Conservation (phyloP, 1,140 invertebrate genomes). For the Drosophila bipectinata region DNA sequence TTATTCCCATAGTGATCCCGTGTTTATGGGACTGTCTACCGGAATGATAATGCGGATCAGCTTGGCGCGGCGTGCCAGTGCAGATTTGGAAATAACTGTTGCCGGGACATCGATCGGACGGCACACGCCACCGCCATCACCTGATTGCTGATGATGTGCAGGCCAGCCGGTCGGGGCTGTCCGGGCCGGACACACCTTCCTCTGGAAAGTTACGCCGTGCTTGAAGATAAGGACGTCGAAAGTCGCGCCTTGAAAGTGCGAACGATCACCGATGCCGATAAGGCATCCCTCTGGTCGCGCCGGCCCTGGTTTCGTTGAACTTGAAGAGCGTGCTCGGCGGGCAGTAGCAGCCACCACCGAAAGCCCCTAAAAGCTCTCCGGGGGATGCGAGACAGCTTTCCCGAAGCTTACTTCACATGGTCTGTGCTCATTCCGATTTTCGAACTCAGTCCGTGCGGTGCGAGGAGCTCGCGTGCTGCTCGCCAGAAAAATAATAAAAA, state of each 20-base stretch:
- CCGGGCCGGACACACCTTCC: constrained; percentile 37
- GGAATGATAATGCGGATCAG: constrained; percentile 21
- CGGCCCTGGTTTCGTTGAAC: constrained; percentile 28
- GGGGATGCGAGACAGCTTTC: constrained; percentile 59
- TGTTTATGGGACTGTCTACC: not conserved
- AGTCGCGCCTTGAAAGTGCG: constrained; percentile 35
- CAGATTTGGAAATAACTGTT: constrained; percentile 35
- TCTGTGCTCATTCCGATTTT: constrained; percentile 58
- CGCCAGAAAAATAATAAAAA: constrained; percentile 42
- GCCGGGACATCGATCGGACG: constrained; percentile 30
- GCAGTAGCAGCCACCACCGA: not conserved
- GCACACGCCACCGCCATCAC: constrained; percentile 51
- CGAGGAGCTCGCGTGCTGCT: constrained; percentile 46
- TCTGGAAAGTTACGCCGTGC: constrained; percentile 55
- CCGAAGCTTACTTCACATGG: constrained; percentile 5
- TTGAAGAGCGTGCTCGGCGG: constrained; percentile 24
- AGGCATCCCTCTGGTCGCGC: constrained; percentile 3
- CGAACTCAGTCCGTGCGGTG: constrained; percentile 66
- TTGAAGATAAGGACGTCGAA: constrained; percentile 41
- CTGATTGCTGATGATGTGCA: constrained; percentile 39
- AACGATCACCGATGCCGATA: constrained; percentile 55
- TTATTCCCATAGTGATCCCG: not conserved
- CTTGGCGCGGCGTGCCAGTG: constrained; percentile 21
- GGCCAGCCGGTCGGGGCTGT: constrained; percentile 3
- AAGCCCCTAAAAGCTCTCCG: constrained; percentile 17